Evolutionary conservation across 2,113 vertebrate species (phyloP).

Genomic region (Amblyopsis rosae): DNA sequence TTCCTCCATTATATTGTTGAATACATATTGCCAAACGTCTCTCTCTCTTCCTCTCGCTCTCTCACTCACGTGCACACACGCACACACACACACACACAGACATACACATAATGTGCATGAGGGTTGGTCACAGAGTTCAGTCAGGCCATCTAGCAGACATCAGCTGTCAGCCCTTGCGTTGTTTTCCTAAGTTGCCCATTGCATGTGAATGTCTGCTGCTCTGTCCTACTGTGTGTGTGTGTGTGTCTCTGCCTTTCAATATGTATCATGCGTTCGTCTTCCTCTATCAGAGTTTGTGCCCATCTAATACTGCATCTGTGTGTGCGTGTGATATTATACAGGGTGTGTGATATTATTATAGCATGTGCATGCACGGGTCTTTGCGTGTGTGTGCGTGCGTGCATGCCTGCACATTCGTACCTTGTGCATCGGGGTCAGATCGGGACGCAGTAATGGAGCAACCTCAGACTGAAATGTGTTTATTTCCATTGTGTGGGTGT

Average conservation of each 20-base stretch:
- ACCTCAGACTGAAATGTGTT: constrained; percentile 23
- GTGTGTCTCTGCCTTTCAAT: constrained; percentile 4
- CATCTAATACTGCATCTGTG: not conserved
- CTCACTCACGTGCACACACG: constrained; percentile 34
- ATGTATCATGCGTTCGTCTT: no score
- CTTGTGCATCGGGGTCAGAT: constrained; percentile 14
- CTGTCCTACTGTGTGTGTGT: constrained; percentile 5
- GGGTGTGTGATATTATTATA: no score
- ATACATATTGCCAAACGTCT: not conserved
- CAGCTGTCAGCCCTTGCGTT: constrained; percentile 46
- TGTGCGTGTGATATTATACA: not conserved
- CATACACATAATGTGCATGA: constrained; percentile 27
- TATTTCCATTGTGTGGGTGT: constrained; percentile 42
- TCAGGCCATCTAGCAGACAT: constrained; percentile 47
- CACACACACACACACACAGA: constrained; percentile 19
- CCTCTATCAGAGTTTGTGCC: not conserved
- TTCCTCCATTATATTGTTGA: constrained; percentile 44
- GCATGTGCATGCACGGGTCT: no score
- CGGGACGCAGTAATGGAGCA: constrained; percentile 20
- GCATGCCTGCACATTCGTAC: not conserved
- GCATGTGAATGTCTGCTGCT: not conserved
- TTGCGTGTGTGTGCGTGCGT: not conserved
- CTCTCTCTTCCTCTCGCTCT: not conserved
- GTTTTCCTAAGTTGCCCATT: constrained; percentile 2
- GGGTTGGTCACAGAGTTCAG: constrained; percentile 23